Base-by-base conservation (phyloP, 2,113 vertebrate genomes). In the Malaclemys terrapin region DNA sequence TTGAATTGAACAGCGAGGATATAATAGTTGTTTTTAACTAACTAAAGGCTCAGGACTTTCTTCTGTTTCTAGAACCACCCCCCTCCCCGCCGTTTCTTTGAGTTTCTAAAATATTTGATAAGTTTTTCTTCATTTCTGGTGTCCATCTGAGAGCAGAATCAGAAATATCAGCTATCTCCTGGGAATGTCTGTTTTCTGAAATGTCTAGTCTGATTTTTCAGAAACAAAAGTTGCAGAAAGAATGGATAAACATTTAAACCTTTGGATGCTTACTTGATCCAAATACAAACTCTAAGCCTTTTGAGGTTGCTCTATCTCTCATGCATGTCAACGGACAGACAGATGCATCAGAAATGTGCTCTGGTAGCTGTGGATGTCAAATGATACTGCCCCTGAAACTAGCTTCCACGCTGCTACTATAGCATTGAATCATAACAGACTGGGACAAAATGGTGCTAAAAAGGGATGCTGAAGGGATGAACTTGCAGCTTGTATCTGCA, bases 261-360 rank as follows among this genome's bases (percentile, higher is more conserved):
- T 84, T 80, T 88, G 52, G 14, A 62, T 95, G 22, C 22, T 57
- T 88, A 8, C 10, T 95, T 90, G 47, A 94, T 83, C 57, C 10
- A 90, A 94, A 91, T 85, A 59, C 80, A 93, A 6, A 2, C 31
- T 20, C 31, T 7, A 93, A n/a, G 89, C 19, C 59, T 93, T 94
- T 90, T 87, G 85, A 93, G 52, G 5, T 11, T 89, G 83, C 47
- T 87, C 89, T 96, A 16, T 42, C 90, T 57, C 47, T 91, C 93
- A 81, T 83, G 16, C 3, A 4, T 85, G 56, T 91, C 91, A 95
- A 90, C 82, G 86, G 79, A 87, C 20, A 91, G 76, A 80, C 82
- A 93, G 91, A 82, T 82, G 20, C 27, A 10, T n/a, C 50, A 84
- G 54, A 96, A 94, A 54, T 35, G 91, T 47, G 14, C 47, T 85